These are phyloP conservation scores for Idaea straminata DNA, from an alignment of 2,888 invertebrate genomes.

Conservation along the genomic window DNA sequence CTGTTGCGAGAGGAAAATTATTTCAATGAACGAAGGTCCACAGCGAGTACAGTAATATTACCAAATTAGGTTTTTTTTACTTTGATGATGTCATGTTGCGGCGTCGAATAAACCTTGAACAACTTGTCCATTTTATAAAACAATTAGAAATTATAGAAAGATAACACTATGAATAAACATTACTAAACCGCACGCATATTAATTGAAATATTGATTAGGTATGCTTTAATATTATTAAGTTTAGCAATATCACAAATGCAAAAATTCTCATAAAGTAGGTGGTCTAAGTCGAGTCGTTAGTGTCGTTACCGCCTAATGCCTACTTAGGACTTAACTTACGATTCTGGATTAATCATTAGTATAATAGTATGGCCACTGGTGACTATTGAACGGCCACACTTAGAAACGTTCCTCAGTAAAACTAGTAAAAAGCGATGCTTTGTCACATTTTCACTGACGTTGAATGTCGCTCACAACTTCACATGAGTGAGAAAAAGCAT, in stretches of 20 bases:
- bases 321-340: background rate
- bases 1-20: slow-evolving; percentile 5
- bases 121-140: background rate
- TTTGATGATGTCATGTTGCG: background rate
- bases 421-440: too few species aligned
- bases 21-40: slow-evolving; percentile 1
- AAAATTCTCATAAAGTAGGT: background rate
- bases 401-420: too few species aligned
- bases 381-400: too few species aligned
- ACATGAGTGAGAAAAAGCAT: too few species aligned
- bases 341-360: background rate
- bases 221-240: background rate
- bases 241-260: background rate
- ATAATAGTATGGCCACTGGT: background rate
- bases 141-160: background rate
- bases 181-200: background rate
- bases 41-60: background rate
- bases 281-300: too few species aligned
- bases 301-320: background rate
- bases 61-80: background rate
- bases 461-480: too few species aligned
- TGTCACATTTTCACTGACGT: too few species aligned
- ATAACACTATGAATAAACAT: background rate
- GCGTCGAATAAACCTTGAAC: background rate
- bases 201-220: background rate